Percentiles rank a stretch among this genome's conserved stretches.
These are phyloP conservation scores for Actinernus sp. DNA, from an alignment of 92 coral and sea anemone genomes.

Conservation along the genomic window DNA sequence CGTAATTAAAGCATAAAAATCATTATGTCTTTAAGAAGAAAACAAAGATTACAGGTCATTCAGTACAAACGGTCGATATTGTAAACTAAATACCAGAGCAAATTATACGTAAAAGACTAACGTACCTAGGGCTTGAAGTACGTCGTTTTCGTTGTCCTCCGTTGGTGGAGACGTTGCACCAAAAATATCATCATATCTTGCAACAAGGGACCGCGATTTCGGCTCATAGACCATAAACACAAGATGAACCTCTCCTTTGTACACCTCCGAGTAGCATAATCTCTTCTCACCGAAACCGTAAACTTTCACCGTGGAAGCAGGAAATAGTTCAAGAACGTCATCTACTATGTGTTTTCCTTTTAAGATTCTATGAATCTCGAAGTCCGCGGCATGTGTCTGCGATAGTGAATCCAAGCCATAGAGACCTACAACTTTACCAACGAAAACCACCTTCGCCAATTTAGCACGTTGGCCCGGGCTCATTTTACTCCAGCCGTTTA, in stretches of 20 bases:
- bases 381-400: slow-evolving; percentile 78
- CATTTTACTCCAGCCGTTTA: slow-evolving; percentile 80
- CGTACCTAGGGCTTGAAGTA: slow-evolving; percentile 87
- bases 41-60: too few species aligned
- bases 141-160: slow-evolving; percentile 69
- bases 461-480: slow-evolving; percentile 79
- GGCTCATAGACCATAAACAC: slow-evolving; percentile 79
- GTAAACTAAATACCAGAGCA: background rate
- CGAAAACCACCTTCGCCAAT: slow-evolving; percentile 81
- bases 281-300: slow-evolving; percentile 89
- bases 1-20: background rate
- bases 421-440: slow-evolving; percentile 80
- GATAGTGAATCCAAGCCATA: slow-evolving; percentile 41
- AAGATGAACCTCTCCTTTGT: slow-evolving; percentile 75
- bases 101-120: slow-evolving; percentile 1
- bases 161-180: slow-evolving; percentile 89
- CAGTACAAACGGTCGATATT: slow-evolving; percentile 1
- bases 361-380: slow-evolving; percentile 74
- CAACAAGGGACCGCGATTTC: slow-evolving; percentile 63
- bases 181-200: slow-evolving; percentile 78
- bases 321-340: slow-evolving; percentile 68
- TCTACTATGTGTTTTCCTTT: slow-evolving; percentile 83
- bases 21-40: too few species aligned
- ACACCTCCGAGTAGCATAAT: slow-evolving; percentile 68
- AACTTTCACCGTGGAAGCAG: slow-evolving; percentile 69